Conservation (phyloP, 2,113 vertebrate genomes). For the Varanus salvator region DNA sequence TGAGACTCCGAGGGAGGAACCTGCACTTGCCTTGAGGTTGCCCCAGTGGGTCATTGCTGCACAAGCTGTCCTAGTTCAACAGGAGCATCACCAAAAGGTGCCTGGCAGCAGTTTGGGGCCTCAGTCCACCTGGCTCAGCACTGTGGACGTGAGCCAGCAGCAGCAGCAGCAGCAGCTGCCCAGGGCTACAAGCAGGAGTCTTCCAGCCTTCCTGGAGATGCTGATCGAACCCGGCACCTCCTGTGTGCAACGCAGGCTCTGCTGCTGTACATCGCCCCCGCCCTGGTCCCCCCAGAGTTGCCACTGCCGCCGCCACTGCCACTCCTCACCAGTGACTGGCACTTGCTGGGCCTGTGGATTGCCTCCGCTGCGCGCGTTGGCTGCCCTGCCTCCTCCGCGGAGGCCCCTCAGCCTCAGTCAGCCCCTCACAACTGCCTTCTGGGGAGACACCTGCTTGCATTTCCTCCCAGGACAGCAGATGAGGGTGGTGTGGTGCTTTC, state of each 20-base stretch:
- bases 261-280: too few species aligned
- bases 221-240: too few species aligned
- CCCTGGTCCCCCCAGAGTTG: background rate
- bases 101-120: too few species aligned
- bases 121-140: too few species aligned
- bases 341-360: background rate
- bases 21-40: background rate
- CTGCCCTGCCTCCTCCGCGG: too few species aligned
- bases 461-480: background rate
- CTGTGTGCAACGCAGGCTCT: too few species aligned
- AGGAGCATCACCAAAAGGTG: background rate
- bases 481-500: background rate
- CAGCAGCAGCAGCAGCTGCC: too few species aligned
- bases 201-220: too few species aligned
- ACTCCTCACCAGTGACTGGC: background rate
- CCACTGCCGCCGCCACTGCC: background rate
- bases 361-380: too few species aligned
- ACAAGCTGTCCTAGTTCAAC: background rate
- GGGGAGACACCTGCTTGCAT: background rate
- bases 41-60: background rate
- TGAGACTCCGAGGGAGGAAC: background rate
- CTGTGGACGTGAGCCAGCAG: too few species aligned
- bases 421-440: background rate
- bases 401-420: background rate
- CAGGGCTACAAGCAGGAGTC: too few species aligned